A percentile compares a stretch with the other conserved stretches of the same genome.
phyloP scores from a whole-genome alignment of 2,888 invertebrate species.

The Desoria tigrina region DNA sequence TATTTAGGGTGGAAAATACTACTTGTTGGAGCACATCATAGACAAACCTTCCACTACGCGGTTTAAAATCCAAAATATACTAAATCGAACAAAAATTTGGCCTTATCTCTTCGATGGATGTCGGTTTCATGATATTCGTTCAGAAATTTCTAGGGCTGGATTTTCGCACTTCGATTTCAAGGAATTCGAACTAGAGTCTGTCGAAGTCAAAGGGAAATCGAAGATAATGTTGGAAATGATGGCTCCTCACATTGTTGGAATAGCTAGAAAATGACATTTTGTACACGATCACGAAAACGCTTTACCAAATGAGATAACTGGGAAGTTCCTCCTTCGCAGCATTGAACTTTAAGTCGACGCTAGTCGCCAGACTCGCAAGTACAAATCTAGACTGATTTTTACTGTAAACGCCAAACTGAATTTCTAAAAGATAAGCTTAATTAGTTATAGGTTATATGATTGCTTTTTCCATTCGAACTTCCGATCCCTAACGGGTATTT shows the following conservation, averaged over 20 bases:
- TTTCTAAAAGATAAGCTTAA: too few relatives aligned
- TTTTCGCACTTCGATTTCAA: conserved; percentile 51
- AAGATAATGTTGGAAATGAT: conserved; percentile 36
- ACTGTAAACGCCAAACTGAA: too few relatives aligned
- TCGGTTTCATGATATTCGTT: conserved; percentile 49
- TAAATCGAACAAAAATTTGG: conserved; percentile 53
- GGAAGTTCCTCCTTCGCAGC: too few relatives aligned
- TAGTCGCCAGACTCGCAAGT: too few relatives aligned
- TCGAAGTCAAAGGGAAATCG: conserved; percentile 22
- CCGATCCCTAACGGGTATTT: too few relatives aligned
- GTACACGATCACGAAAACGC: neutral
- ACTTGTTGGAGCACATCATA: conserved; percentile 54
- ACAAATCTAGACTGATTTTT: too few relatives aligned
- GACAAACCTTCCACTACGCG: conserved; percentile 44
- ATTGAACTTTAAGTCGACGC: too few relatives aligned
- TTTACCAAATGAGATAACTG: neutral
- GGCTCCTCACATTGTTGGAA: conserved; percentile 48
- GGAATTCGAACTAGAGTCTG: conserved; percentile 41
- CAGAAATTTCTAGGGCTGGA: conserved; percentile 44
- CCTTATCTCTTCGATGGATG: conserved; percentile 54
- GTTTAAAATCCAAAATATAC: conserved; percentile 49
- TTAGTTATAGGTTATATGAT: too few relatives aligned
- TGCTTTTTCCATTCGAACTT: too few relatives aligned
- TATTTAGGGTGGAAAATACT: conserved; percentile 54
- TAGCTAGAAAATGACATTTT: conserved; percentile 34